A percentile compares a stretch with the other conserved stretches of the same genome.
Evolutionary conservation across 2,888 invertebrate species (phyloP).

Genomic region (Atrina japonica): DNA sequence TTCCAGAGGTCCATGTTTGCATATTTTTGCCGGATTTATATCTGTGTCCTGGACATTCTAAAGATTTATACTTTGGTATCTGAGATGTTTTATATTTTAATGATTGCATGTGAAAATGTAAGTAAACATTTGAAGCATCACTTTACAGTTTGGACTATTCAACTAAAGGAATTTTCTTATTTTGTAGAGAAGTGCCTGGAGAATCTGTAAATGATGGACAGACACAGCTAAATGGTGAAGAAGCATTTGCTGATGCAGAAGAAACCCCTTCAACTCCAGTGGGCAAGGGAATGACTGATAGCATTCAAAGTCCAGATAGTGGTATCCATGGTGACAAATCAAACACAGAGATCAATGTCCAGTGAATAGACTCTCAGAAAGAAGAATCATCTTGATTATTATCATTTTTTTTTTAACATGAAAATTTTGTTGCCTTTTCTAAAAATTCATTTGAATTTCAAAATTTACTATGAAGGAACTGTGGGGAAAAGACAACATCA

Average conservation of each 20-base stretch:
- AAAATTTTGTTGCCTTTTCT: not conserved
- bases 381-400: not conserved
- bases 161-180: no score
- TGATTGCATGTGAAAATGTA: no score
- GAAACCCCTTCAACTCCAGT: slow-evolving; percentile 51
- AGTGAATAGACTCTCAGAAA: not conserved
- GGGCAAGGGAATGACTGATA: slow-evolving; percentile 52
- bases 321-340: slow-evolving; percentile 65
- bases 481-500: no score
- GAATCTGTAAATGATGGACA: not conserved
- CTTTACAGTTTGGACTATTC: no score
- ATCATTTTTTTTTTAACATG: not conserved
- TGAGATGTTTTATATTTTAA: no score
- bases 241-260: slow-evolving; percentile 59
- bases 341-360: slow-evolving; percentile 52
- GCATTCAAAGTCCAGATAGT: slow-evolving; percentile 62
- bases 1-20: no score
- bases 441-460: not conserved
- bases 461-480: no score
- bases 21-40: no score
- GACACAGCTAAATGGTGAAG: slow-evolving; percentile 50
- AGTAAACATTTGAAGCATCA: no score
- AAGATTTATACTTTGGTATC: no score
- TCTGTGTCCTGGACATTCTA: no score
- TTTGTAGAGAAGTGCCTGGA: slow-evolving; percentile 25